Conservation (phyloP, 2,888 invertebrate species). For the Drosophila longiperda region DNA sequence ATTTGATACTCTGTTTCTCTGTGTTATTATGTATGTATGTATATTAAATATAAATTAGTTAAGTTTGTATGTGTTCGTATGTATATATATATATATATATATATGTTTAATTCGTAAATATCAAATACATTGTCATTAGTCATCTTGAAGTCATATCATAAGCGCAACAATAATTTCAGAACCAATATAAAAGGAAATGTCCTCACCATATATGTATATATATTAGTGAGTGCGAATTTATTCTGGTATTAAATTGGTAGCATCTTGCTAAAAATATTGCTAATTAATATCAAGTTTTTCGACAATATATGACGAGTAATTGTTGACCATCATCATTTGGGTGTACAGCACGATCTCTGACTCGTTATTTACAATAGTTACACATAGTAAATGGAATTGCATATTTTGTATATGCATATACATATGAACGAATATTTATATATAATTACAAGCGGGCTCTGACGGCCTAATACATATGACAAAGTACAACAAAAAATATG, state of each 20-base stretch:
- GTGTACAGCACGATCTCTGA: slow-evolving; percentile 19
- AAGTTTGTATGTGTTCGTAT: slow-evolving; percentile 54
- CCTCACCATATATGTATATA: slow-evolving; percentile 15
- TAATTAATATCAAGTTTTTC: slow-evolving; percentile 68
- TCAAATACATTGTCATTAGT: slow-evolving; percentile 68
- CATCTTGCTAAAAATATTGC: slow-evolving; percentile 60
- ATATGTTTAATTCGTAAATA: slow-evolving; percentile 70
- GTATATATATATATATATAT: slow-evolving; percentile 35
- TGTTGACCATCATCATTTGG: slow-evolving; percentile 18
- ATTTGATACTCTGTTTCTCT: slow-evolving; percentile 62
- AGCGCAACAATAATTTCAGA: slow-evolving; percentile 67
- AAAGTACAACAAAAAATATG: slow-evolving; percentile 50
- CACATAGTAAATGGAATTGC: slow-evolving; percentile 52
- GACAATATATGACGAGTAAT: slow-evolving; percentile 44
- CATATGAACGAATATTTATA: slow-evolving; percentile 37
- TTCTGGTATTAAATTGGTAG: slow-evolving; percentile 52
- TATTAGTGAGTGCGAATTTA: slow-evolving; percentile 36
- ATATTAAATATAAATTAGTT: slow-evolving; percentile 75
- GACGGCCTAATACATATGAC: slow-evolving; percentile 64
- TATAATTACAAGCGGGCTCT: slow-evolving; percentile 59
- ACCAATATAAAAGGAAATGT: slow-evolving; percentile 43
- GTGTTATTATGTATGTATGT: slow-evolving; percentile 54
- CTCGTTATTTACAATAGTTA: slow-evolving; percentile 55
- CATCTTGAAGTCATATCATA: slow-evolving; percentile 61
- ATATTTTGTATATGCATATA: slow-evolving; percentile 40